A percentile compares a stretch with the other conserved stretches of the same genome.
Evolutionary conservation across 2,888 invertebrate genomes (phyloP).

Genomic region (Meliscaeva auricollis): DNA sequence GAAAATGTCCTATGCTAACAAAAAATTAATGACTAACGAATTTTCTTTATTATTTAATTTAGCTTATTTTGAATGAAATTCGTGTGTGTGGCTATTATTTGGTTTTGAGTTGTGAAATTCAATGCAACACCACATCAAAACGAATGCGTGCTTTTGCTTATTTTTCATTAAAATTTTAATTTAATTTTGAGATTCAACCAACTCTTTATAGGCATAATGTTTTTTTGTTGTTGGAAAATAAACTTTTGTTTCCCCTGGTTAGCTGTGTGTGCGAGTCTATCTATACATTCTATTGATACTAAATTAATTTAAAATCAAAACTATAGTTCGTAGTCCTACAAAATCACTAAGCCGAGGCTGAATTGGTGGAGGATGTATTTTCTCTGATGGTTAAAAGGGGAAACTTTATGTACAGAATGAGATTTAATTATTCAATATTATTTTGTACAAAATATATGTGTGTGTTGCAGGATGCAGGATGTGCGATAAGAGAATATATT

Average conservation of each 20-base stretch:
- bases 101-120: not conserved
- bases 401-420: slow-evolving; percentile 7
- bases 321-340: too few relatives aligned
- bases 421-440: slow-evolving; percentile 19
- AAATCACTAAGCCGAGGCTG: too few relatives aligned
- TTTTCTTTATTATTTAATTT: not conserved
- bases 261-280: not conserved
- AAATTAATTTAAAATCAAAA: slow-evolving; percentile 69
- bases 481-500: slow-evolving; percentile 10
- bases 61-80: not conserved
- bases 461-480: slow-evolving; percentile 29
- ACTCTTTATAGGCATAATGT: not conserved
- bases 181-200: slow-evolving; percentile 20
- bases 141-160: not conserved
- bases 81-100: not conserved
- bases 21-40: too few relatives aligned
- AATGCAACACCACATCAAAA: slow-evolving; percentile 22
- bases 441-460: not conserved
- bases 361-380: too few relatives aligned
- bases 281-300: slow-evolving; percentile 29
- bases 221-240: slow-evolving; percentile 10
- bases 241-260: not conserved
- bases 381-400: not conserved
- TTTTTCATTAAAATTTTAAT: slow-evolving; percentile 71
- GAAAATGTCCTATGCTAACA: too few relatives aligned